Base-by-base conservation (phyloP, 2,888 invertebrate species). In the Venusia cambrica region DNA sequence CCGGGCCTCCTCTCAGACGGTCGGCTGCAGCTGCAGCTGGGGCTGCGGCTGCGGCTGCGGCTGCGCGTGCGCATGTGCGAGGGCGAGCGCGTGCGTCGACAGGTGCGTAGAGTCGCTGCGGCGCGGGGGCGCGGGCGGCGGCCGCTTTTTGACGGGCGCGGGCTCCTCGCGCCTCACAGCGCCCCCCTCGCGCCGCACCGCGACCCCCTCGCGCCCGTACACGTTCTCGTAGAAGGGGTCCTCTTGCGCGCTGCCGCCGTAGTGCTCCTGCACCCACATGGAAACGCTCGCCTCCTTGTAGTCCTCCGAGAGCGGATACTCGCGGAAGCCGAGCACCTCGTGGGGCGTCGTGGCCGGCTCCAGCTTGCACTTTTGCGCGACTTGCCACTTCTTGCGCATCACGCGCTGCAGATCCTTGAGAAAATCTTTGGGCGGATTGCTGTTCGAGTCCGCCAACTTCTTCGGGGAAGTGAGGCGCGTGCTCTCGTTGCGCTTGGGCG, bases 381-480 rank as follows among this genome's bases (percentile, higher is more conserved):
- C 96, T 62, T 96, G 95, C 95, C 95, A 95, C 62, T 97, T 97
- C 64, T 96, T 96, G 49, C 95, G 90, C 95, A 97, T 97, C 0
- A 97, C 97, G 29, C 96, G 89, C 64, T 97, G 97, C 25, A 97
- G 84, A 71, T 97, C 97, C 65, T 94, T 93, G 21, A 97, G 85
- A 63, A 97, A 97, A 38, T 94, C 94, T 11, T 92, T 91, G 0
- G 94, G 93, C 1, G 94, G 94, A 57, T 92, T 92, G 48, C 92
- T 91, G 37, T 89, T 89, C 0, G 91, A 92, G 38, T 94, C 93
- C 0, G 90, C 90, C 12, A 94, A 73, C 54, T 93, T 93, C 66
- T 93, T 94, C 2, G 94, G 94, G 4, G 93, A 93, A 1, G 94
- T 91, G 1, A 94, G 78, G 24, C 91, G 89, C 0, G 93, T 93